Base-by-base conservation (phyloP, 2,888 invertebrate genomes). In the Xanthia togata region DNA sequence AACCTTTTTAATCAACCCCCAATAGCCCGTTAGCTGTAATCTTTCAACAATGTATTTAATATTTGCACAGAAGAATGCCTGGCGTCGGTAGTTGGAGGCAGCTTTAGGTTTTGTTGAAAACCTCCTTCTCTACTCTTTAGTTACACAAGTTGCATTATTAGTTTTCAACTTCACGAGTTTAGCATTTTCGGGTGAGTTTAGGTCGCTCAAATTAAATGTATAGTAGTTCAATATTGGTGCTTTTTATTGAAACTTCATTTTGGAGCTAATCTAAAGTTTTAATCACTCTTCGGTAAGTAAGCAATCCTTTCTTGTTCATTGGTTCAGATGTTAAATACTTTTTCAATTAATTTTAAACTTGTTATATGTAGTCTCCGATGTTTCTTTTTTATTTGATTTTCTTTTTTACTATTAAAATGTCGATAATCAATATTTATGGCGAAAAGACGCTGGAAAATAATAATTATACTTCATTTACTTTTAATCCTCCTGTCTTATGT, bases 141-240 rank as follows among this genome's bases (percentile, higher is more conserved):
- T 91, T 91, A 92, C 92, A 91, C 92, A 94, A 95, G 92, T 94
- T 95, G 93, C 93, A 93, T 94, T 95, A 95, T 95, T 95, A 95
- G 94, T 95, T 95, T 95, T 91, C 91, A 93, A 93, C 93, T 93
- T 89, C 85, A 88, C 90, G 90, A 94, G 92, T 94, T 94, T 91
- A 91, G 90, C 89, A 93, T 94, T 94, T 95, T 93, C 92, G 92
- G 91, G 88, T 86, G 85, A 88, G 90, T 90, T 91, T 87, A 88
- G 88, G 81, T 87, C 88, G 90, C 89, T 89, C 87, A 92, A 93
- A 93, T 93, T 92, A 91, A 90, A 92, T 88, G 87, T 90, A 89
- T 92, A 83, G 84, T 81, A 82, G 84, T 81, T 81, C 91, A 86
- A 93, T 93, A 91, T 88, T 79, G 90, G 73, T 74, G 83, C 76